Base-by-base conservation (phyloP, 2,888 invertebrate species). In the Cephus pulcher region DNA sequence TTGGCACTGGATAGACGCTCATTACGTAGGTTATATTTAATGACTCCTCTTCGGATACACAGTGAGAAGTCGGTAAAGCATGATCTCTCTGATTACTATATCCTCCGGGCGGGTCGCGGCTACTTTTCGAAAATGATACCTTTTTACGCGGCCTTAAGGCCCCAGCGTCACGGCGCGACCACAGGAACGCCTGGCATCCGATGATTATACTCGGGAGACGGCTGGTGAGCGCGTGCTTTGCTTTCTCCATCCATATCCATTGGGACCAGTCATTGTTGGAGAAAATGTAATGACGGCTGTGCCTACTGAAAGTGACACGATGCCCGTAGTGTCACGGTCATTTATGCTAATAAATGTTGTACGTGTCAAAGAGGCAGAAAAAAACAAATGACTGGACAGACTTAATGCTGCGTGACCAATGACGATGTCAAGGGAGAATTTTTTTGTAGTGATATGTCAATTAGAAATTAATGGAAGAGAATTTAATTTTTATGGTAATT, bases 171-270 rank as follows among this genome's bases (percentile, higher is more conserved):
- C 79, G 77, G 40, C 69, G 34, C 74, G 78, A 76, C 83, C 83
- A 78, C 82, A 85, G 84, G 83, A 84, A 86, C 84, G 83, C 81
- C 73, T 75, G 86, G 86, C 80, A 86, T 86, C 82, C 83, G 77
- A 82, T 84, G 81, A 86, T 86, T 84, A 84, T 80, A 79, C 83
- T 80, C 75, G 33, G 71, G 71, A 32, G 71, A 71, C 71, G 33
- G 33, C 33, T 34, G 71, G 71, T 33, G 71, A 32, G 33, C 34
- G 71, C 56, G 56, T 56, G 56, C 56, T 56, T 56, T 56, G 56
- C 56, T 56, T 56, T 56, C 56, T 56, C 56, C 56, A 2, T 56
- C 23, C 56, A 23, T 56, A 56, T 56, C 23, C 56, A 56, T 56
- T 56, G 56, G 56, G 56, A 56, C 56, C 56, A 56, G 56, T 56